Evolutionary conservation across 2,888 invertebrate genomes (phyloP).

Genomic region (Ptilodon capucinus): DNA sequence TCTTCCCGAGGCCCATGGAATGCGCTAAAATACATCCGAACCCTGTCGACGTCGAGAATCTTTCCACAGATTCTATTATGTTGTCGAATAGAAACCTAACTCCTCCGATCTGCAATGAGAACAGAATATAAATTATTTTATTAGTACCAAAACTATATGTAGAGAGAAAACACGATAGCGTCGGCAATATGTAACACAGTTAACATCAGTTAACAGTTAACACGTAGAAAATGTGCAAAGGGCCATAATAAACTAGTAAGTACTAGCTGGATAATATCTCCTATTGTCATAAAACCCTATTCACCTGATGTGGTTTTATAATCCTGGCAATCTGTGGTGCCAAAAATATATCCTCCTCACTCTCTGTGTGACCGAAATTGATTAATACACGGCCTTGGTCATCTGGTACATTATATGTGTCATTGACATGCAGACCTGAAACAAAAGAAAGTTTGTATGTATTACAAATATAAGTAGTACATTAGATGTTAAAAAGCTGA

Average conservation of each 20-base stretch:
- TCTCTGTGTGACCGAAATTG: constrained; percentile 95
- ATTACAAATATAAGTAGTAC: neutral
- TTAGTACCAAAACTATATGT: neutral
- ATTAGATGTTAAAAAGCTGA: neutral
- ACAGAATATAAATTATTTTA: neutral
- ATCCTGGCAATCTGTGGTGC: constrained; percentile 95
- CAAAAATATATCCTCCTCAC: constrained; percentile 95
- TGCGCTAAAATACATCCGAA: constrained; percentile 99
- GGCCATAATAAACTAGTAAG: neutral
- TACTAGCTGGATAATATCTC: neutral
- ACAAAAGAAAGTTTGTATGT: constrained; percentile 5
- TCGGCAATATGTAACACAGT: too few species aligned
- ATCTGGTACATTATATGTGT: constrained; percentile 94
- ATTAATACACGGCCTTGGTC: constrained; percentile 95
- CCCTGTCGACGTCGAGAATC: constrained; percentile 93
- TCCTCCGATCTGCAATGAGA: constrained; percentile 89
- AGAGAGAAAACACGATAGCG: too few species aligned
- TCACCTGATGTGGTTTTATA: constrained; percentile 97
- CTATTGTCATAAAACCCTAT: neutral
- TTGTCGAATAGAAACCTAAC: constrained; percentile 98
- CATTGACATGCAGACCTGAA: constrained; percentile 93
- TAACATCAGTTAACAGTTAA: too few species aligned
- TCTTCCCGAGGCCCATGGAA: constrained; percentile 99
- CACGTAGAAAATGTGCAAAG: neutral
- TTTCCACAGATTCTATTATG: constrained; percentile 95